Conservation (phyloP, 2,113 vertebrate genomes). For the Erythrocebus patas region DNA sequence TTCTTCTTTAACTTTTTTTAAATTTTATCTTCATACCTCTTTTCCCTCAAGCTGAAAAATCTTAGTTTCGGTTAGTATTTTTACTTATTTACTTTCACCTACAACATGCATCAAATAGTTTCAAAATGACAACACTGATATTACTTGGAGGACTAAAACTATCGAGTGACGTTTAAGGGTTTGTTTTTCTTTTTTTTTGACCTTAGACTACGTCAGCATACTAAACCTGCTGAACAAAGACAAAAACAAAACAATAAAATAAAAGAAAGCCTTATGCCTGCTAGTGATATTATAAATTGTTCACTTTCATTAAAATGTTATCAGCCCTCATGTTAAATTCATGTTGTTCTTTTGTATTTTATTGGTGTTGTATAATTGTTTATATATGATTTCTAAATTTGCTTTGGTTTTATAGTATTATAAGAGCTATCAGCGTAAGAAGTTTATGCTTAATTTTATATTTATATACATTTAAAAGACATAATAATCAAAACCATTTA, state of each 20-base stretch:
- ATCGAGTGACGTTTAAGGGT: not conserved
- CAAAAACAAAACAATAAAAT: not conserved
- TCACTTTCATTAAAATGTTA: not conserved
- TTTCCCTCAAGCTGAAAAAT: not conserved
- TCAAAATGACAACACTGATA: not conserved
- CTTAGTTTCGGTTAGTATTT: not conserved
- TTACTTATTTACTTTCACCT: not conserved
- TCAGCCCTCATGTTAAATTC: not conserved
- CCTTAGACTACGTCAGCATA: not conserved
- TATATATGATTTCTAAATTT: not conserved
- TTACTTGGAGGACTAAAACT: not conserved
- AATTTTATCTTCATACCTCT: not conserved
- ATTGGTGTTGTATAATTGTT: not conserved
- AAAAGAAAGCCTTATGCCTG: not conserved
- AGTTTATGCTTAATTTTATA: not conserved
- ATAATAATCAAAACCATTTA: not conserved
- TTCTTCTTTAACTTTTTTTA: not conserved
- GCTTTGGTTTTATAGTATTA: not conserved
- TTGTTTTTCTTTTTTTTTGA: not conserved
- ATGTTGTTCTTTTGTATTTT: not conserved
- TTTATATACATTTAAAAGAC: not conserved
- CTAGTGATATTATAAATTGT: not conserved
- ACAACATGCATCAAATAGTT: not conserved
- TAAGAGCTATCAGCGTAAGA: not conserved
- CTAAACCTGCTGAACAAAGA: not conserved